Base-by-base conservation (phyloP, 2,113 vertebrate genomes). In the Bos indicus region DNA sequence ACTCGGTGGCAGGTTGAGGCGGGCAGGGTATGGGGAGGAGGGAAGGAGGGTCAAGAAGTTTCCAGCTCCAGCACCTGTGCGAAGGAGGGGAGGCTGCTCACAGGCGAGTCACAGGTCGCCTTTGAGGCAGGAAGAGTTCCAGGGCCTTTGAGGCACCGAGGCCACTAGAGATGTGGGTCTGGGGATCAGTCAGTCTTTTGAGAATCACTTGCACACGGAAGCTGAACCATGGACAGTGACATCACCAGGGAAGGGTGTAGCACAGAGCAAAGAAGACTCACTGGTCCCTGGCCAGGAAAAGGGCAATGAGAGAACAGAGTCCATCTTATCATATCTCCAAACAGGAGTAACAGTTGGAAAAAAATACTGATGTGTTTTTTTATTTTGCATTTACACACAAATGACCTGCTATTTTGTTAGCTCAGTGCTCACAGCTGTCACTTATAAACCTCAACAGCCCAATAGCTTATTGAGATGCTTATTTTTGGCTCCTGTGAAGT, bases 21-120 rank as follows among this genome's bases (percentile, higher is more conserved):
- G 30, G 43, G 36, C 12, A 16, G 28, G 10, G 30, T 25, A 10
- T 3, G 46, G 78, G 84, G 19, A 80, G 21, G 36, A 25, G 9
- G 43, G 21, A 40, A 71, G 64, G 43, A 2, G 12, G 2, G 25
- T n/a, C 12, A 5, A 19, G 54, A 64, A 40, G 36, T 23, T 40
- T 57, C 56, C 28, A 19, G 21, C 7, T 16, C 1, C 6, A 43
- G 9, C 16, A 0, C 43, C 71, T 2, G 13, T 25, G 16, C 17
- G n/a, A 7, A n/a, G 59, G n/a, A 21, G 36, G 6, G 13, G 33
- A 52, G 21, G 3, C 21, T 2, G 33, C 6, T 4, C 15, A 26
- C 33, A 33, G 30, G 40, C 0, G 2, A 6, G 19, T 85, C 14
- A 0, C 1, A 10, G 51, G 30, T 21, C 1, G 10, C 59, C 67